Conservation (phyloP, 2,797 vertebrate species). For the Centropyge bicolor region DNA sequence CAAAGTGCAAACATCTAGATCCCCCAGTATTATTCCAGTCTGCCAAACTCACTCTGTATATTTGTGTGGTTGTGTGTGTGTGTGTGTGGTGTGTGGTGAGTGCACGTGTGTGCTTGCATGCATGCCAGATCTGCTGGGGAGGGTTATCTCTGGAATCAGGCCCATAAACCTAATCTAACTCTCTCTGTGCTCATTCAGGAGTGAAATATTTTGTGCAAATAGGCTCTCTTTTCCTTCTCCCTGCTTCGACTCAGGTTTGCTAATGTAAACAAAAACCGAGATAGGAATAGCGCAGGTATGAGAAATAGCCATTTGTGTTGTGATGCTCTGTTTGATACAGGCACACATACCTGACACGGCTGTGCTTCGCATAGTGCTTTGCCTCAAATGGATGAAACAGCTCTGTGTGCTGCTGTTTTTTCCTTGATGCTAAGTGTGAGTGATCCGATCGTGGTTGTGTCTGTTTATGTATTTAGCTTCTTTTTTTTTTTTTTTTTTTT, state of each 20-base stretch:
- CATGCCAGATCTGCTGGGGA: slow-evolving; percentile 71
- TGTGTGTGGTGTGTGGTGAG: slow-evolving; percentile 35
- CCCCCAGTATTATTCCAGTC: slow-evolving; percentile 82
- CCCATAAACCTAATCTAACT: slow-evolving; percentile 82
- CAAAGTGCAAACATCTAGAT: slow-evolving; percentile 85
- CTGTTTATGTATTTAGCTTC: slow-evolving; percentile 64
- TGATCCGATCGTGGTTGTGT: slow-evolving; percentile 56
- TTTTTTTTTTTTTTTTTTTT: slow-evolving; percentile 29
- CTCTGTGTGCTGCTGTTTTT: slow-evolving; percentile 37
- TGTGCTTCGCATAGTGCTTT: slow-evolving; percentile 51
- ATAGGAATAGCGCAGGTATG: slow-evolving; percentile 61
- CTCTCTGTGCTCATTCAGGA: slow-evolving; percentile 80
- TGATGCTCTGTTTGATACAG: slow-evolving; percentile 66
- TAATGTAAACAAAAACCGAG: slow-evolving; percentile 77
- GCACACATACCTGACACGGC: slow-evolving; percentile 35
- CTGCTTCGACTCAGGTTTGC: slow-evolving; percentile 50
- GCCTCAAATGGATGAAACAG: slow-evolving; percentile 56
- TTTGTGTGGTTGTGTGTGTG: slow-evolving; percentile 23
- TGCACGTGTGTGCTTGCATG: slow-evolving; percentile 55
- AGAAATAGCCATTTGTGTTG: slow-evolving; percentile 68
- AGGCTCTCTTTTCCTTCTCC: slow-evolving; percentile 64
- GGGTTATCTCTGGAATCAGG: slow-evolving; percentile 82
- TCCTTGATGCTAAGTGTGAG: slow-evolving; percentile 61
- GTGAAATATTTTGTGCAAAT: slow-evolving; percentile 85
- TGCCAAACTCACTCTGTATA: slow-evolving; percentile 74